phyloP scores from a whole-genome alignment of 2,797 vertebrate species.

The Eleutherodactylus coqui region DNA sequence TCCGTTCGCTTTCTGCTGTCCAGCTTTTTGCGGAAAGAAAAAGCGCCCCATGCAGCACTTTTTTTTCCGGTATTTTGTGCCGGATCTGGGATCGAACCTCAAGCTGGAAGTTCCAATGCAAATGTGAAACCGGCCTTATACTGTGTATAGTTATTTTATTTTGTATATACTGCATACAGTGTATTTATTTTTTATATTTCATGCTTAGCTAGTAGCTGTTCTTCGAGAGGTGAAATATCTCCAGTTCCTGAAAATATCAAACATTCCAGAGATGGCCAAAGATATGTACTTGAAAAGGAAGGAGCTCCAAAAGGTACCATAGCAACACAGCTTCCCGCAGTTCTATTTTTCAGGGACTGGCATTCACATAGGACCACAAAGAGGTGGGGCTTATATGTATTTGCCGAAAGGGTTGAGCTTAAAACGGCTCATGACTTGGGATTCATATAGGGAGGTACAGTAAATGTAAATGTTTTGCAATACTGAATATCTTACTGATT shows the following conservation, averaged over 20 bases:
- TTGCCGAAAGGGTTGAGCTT: neutral
- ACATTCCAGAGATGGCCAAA: conserved; percentile 76
- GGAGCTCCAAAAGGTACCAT: conserved; percentile 75
- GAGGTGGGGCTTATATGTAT: neutral
- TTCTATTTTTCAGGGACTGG: neutral
- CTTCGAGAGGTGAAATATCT: conserved; percentile 80
- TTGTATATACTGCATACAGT: too few species aligned
- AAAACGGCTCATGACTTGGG: neutral
- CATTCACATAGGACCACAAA: too few species aligned
- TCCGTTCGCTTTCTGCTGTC: too few species aligned
- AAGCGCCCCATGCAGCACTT: too few species aligned
- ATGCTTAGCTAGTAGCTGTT: conserved; percentile 75
- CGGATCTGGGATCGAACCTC: too few species aligned
- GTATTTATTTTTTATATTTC: neutral
- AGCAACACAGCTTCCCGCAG: neutral
- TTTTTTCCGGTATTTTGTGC: too few species aligned
- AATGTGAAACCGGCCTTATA: too few species aligned
- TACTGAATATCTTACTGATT: too few species aligned
- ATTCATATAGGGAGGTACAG: neutral
- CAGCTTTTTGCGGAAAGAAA: too few species aligned
- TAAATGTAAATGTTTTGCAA: too few species aligned
- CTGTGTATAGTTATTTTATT: too few species aligned
- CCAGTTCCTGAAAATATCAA: conserved; percentile 75
- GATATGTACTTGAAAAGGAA: conserved; percentile 76
- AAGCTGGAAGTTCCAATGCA: too few species aligned